Conservation (phyloP, 2,888 invertebrate species). For the Brachyptera risi region DNA sequence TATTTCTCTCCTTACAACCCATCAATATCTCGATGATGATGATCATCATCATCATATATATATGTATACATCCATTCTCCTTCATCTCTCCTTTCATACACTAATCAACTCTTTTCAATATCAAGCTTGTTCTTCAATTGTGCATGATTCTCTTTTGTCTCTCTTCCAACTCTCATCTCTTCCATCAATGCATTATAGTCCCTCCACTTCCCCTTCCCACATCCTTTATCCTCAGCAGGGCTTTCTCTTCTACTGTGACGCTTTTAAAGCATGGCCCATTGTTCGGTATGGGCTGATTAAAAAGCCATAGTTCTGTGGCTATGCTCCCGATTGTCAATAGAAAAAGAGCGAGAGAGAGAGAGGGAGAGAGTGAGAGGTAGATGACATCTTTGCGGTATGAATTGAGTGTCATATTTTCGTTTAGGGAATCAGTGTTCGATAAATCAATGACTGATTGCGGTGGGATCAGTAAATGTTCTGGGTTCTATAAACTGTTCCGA, state of each 20-base stretch:
- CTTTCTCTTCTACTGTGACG: background rate
- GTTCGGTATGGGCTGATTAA: background rate
- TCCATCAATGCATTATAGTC: background rate
- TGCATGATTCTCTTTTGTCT: conserved; percentile 11
- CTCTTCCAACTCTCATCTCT: background rate
- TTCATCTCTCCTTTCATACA: background rate
- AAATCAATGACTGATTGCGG: too few species aligned
- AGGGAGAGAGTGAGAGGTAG: too few species aligned
- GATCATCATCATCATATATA: too few species aligned
- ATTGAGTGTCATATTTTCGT: too few species aligned
- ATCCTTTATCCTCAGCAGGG: background rate
- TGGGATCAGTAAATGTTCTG: too few species aligned
- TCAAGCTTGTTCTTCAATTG: conserved; percentile 8
- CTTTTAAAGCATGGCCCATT: background rate
- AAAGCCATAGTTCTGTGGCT: background rate
- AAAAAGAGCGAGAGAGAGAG: too few species aligned
- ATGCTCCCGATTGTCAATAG: too few species aligned
- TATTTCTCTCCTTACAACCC: background rate
- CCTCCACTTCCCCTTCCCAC: background rate
- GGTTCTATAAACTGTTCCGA: too few species aligned
- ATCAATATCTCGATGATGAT: background rate
- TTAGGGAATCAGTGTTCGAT: too few species aligned
- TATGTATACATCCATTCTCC: too few species aligned
- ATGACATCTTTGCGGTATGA: too few species aligned
- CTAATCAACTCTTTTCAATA: conserved; percentile 10